Base-by-base conservation (phyloP, 2,888 invertebrate species). In the Scrobipalpa atriplicella region DNA sequence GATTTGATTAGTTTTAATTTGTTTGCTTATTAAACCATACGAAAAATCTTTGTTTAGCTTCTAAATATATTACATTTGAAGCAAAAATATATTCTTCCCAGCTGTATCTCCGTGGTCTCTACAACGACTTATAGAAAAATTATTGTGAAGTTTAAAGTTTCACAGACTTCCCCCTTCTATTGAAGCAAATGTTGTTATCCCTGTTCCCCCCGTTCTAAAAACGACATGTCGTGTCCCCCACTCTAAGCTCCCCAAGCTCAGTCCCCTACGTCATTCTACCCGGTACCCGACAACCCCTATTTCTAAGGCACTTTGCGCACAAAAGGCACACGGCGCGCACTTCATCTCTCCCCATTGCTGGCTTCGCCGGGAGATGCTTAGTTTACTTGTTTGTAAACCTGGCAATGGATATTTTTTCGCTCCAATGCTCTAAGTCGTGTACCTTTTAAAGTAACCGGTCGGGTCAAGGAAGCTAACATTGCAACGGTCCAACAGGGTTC, bases 201-300 rank as follows among this genome's bases (percentile, higher is more conserved):
- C 58, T 1, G 54, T 54, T 54, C 58, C 58, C 58, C 58, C 58
- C 58, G 36, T 29, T n/a, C 38, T 36, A 29, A 58, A 38, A 58
- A n/a, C 61, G 61, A 41, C 61, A 41, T 19, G 61, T n/a, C n/a
- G n/a, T 61, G 21, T 29, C 19, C 61, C 61, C 61, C 61, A 16
- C 41, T 39, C 61, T 61, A 41, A 36, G 29, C 36, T n/a, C 58
- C 58, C 29, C 58, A 36, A 21, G 58, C 36, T 11, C 16, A 54
- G 58, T 58, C 58, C 58, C 58, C 58, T 58, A 58, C 29, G 58
- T 58, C 58, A 58, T 58, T 58, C 54, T 19, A 54, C 54, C 18
- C 54, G 21, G 16, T 54, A 56, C 54, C 21, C 54, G 19, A 8
- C 61, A 61, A 39, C 61, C 61, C 61, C 61, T 61, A 61, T 61